Percentiles rank a stretch among this genome's conserved stretches.
Conservation (phyloP, 2,888 invertebrate genomes). For the Ennomos erosarius region DNA sequence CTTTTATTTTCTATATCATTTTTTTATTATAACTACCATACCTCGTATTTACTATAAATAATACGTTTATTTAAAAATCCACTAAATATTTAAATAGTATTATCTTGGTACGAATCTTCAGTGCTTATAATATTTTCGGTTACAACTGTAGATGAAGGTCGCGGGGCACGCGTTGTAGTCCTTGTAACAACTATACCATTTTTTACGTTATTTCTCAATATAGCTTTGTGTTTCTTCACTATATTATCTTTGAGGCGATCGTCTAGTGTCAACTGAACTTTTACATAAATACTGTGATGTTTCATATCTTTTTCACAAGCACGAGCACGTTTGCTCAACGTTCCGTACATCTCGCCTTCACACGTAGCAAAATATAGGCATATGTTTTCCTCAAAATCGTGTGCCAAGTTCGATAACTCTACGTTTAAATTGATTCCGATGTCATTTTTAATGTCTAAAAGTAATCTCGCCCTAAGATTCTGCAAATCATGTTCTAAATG, state of each 20-base stretch:
- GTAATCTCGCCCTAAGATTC: conserved; percentile 40
- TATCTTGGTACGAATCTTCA: too few species aligned
- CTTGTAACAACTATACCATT: conserved; percentile 1
- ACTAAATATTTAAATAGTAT: too few species aligned
- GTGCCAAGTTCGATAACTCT: conserved; percentile 58
- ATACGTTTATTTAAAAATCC: too few species aligned
- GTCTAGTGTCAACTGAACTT: conserved; percentile 54
- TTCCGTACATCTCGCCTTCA: conserved; percentile 46
- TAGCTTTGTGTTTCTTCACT: conserved; percentile 6
- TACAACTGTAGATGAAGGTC: too few species aligned
- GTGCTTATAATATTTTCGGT: too few species aligned
- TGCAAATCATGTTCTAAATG: conserved; percentile 41
- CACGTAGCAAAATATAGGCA: conserved; percentile 61
- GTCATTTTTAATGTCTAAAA: conserved; percentile 51
- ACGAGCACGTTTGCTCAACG: conserved; percentile 4
- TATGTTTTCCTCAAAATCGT: conserved; percentile 45
- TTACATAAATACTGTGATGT: conserved; percentile 51
- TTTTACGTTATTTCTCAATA: not conserved
- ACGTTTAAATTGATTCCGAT: conserved; percentile 54
- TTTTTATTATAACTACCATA: conserved; percentile 5
- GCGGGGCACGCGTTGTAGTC: not conserved
- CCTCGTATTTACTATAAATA: not conserved
- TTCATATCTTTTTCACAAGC: not conserved
- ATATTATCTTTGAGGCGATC: conserved; percentile 45
- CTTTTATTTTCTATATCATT: conserved; percentile 3